phyloP scores from a whole-genome alignment of 2,113 vertebrate species.

The Ramphastos sulfuratus region DNA sequence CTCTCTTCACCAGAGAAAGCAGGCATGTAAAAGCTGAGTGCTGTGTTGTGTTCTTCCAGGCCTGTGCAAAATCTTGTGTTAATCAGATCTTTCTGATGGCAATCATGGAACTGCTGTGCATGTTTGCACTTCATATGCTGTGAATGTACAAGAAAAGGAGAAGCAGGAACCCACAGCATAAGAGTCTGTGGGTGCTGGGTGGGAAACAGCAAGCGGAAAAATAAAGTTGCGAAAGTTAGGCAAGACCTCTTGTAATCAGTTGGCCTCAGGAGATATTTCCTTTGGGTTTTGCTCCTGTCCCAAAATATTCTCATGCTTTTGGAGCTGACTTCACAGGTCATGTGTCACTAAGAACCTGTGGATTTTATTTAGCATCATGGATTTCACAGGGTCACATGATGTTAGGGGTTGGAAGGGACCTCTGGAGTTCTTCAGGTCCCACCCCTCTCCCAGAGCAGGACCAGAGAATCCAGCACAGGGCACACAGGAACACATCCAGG shows the following conservation, averaged over 20 bases:
- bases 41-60: neutral
- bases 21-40: neutral
- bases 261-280: conserved; percentile 43
- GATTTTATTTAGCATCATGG: conserved; percentile 65
- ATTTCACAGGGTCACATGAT: conserved; percentile 48
- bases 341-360: conserved; percentile 60
- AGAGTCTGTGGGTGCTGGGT: conserved; percentile 3
- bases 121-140: neutral
- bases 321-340: conserved; percentile 73
- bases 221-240: conserved; percentile 61
- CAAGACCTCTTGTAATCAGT: conserved; percentile 62
- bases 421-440: no score
- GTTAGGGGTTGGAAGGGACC: conserved; percentile 68
- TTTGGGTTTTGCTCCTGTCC: conserved; percentile 71
- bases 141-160: conserved; percentile 17
- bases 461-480: no score
- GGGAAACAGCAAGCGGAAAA: conserved; percentile 33
- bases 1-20: neutral
- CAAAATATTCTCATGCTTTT: conserved; percentile 68
- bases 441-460: no score
- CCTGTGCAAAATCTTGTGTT: neutral
- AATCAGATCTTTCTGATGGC: neutral
- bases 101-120: conserved; percentile 9
- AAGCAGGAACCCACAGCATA: neutral
- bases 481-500: no score